Base-by-base conservation (phyloP, 30 jellyfish, hydroid and myxozoan genomes). In the Turritopsis rubra region DNA sequence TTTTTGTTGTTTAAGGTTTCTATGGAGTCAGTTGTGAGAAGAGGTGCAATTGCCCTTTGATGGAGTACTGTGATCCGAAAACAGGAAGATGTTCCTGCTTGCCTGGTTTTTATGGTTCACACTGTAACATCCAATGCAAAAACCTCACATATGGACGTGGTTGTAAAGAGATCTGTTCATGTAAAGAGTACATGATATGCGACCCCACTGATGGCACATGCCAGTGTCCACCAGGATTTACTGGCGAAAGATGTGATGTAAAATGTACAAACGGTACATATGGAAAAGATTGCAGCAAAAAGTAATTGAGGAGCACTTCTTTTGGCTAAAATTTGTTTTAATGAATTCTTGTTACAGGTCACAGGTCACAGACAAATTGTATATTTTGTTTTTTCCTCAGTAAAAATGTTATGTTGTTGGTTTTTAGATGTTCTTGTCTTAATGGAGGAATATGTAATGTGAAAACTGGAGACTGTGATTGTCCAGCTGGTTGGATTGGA, bases 401-500 rank as follows among this genome's bases (percentile, higher is more conserved):
- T n/a, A n/a, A n/a, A n/a, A n/a, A n/a, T n/a, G n/a, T n/a, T n/a
- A n/a, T n/a, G n/a, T n/a, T n/a, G n/a, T n/a, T n/a, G 9, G 77
- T 68, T 28, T 53, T 22, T 76, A 92, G 98, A 75, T 92, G 98
- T 84, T 75, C 75, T 22, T 92, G 98, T 82, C 75, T 84, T 52
- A 81, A 85, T 65, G 96, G 89, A 29, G 93, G 91, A 16, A 53
- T 71, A 23, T 92, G 98, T 72, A n/a, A 84, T 71, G 80, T 81
- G 54, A 72, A 28, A 1, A 79, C 88, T 75, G 98, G 98, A 16
- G 52, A 87, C 21, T 92, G 98, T 89, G 30, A 52, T 18, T 92
- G 98, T 75, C 87, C 89, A 24, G 81, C 90, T 60, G 98, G 98
- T 21, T 92, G 95, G 95, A 54, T 72, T 71, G 98, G 98, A 17